A percentile compares a stretch with the other conserved stretches of the same genome.
These are phyloP conservation scores for Brachymystax lenok DNA, from an alignment of 2,797 vertebrate genomes.

Conservation along the genomic window DNA sequence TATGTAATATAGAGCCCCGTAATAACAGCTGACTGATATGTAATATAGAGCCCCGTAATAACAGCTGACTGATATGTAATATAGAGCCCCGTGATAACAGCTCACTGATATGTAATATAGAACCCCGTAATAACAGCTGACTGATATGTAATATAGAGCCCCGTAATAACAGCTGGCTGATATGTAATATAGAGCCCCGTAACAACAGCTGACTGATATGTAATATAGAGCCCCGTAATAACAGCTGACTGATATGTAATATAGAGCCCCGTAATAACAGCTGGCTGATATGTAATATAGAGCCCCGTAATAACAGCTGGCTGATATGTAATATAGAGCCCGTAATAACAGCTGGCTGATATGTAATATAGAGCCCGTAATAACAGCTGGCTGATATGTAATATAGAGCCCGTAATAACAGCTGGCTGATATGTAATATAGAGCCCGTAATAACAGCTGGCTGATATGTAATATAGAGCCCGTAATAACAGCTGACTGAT, in stretches of 20 bases:
- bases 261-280: background rate
- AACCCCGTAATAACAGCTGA: background rate
- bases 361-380: background rate
- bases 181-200: background rate
- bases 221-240: too few species aligned
- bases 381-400: background rate
- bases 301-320: too few species aligned
- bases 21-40: too few species aligned
- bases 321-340: background rate
- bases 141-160: too few species aligned
- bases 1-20: background rate
- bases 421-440: background rate
- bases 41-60: background rate
- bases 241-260: too few species aligned
- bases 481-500: background rate
- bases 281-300: background rate
- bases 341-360: background rate
- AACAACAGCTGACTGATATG: background rate
- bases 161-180: background rate
- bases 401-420: background rate
- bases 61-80: background rate
- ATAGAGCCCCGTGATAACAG: too few species aligned
- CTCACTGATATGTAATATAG: background rate
- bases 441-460: too few species aligned
- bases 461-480: too few species aligned